Conservation (phyloP, 1,140 invertebrate species). For the Euura saliciscinereae region DNA sequence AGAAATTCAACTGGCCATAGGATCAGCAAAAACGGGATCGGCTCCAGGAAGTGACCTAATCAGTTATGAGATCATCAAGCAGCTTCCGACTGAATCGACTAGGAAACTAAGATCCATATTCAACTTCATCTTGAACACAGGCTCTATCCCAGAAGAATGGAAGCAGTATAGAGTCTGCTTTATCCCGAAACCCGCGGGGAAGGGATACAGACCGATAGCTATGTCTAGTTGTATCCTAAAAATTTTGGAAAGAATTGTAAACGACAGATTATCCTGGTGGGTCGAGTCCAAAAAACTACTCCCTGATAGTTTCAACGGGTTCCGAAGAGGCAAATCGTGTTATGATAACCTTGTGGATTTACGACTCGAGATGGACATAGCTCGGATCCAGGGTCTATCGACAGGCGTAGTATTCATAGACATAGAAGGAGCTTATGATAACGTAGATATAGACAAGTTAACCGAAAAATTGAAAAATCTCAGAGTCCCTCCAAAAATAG, state of each 20-base stretch:
- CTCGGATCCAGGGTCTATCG: slow-evolving; percentile 13
- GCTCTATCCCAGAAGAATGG: not conserved
- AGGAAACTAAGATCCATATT: not conserved
- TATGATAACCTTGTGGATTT: slow-evolving; percentile 24
- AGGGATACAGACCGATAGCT: not conserved
- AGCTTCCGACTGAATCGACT: not conserved
- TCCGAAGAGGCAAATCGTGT: slow-evolving; percentile 24
- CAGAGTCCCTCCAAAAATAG: not conserved
- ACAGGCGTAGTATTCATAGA: slow-evolving; percentile 23
- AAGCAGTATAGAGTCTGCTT: not conserved
- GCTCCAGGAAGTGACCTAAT: not conserved
- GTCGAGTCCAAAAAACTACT: not conserved
- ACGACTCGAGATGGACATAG: slow-evolving; percentile 2
- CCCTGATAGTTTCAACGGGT: slow-evolving; percentile 23
- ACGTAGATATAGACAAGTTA: slow-evolving; percentile 20
- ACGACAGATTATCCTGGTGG: not conserved
- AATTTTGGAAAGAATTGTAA: not conserved
- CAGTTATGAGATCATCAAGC: not conserved
- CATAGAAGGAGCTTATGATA: slow-evolving; percentile 30
- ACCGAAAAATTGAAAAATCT: not conserved
- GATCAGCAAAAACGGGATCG: not conserved
- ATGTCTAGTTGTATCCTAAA: not conserved
- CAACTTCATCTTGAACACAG: not conserved
- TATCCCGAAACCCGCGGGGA: not conserved
- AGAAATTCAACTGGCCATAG: not conserved